A percentile compares a stretch with the other conserved stretches of the same genome.
phyloP scores from a whole-genome alignment of 92 coral and sea anemone species.

The Paragorgia papillata region DNA sequence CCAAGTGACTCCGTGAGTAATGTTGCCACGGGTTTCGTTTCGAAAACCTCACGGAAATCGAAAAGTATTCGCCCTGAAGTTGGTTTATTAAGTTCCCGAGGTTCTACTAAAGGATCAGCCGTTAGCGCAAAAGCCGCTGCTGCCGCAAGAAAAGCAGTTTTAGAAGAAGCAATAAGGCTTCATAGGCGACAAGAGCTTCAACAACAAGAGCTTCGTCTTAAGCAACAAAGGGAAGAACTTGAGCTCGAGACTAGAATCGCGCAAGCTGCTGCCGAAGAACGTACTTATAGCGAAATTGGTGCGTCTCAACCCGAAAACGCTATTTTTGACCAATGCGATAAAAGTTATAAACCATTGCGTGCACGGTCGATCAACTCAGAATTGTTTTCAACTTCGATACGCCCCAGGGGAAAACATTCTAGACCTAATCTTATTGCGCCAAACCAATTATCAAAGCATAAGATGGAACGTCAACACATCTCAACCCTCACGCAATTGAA shows the following conservation, averaged over 20 bases:
- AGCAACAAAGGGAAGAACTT: slow-evolving; percentile 46
- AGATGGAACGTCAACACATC: slow-evolving; percentile 2
- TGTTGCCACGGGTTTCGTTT: slow-evolving; percentile 16
- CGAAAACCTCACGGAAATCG: slow-evolving; percentile 36
- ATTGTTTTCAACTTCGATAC: not conserved
- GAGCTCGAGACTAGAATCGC: slow-evolving; percentile 55
- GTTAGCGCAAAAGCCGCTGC: slow-evolving; percentile 19
- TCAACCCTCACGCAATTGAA: too few relatives aligned
- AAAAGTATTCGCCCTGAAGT: slow-evolving; percentile 28
- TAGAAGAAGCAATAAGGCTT: slow-evolving; percentile 44
- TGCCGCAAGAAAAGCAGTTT: slow-evolving; percentile 19
- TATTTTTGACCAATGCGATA: not conserved
- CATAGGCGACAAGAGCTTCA: slow-evolving; percentile 46
- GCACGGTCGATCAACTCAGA: not conserved
- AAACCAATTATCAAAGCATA: slow-evolving; percentile 8
- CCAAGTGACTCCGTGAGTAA: slow-evolving; percentile 43
- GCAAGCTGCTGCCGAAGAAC: slow-evolving; percentile 55
- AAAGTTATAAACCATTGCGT: not conserved
- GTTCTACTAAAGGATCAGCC: not conserved
- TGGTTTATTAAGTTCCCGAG: slow-evolving; percentile 7
- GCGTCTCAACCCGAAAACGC: not conserved
- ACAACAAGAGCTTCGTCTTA: slow-evolving; percentile 51
- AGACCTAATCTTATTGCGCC: not conserved
- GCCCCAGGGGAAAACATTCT: slow-evolving; percentile 2
- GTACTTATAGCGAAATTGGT: slow-evolving; percentile 36